These are phyloP conservation scores for Pterostichus niger DNA, from an alignment of 2,888 invertebrate species.

Conservation along the genomic window DNA sequence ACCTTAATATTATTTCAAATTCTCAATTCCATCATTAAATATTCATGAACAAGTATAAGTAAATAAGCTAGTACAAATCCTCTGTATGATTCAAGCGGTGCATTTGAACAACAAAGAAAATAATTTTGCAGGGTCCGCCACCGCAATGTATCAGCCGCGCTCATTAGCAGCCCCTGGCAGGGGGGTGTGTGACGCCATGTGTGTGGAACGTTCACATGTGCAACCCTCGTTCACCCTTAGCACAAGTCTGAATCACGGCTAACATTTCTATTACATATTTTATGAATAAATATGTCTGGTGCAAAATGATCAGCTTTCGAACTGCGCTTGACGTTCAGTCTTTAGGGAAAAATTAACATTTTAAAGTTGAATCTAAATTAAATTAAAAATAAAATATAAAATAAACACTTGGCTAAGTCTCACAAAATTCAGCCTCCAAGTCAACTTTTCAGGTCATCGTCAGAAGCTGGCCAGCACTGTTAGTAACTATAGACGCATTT, in stretches of 20 bases:
- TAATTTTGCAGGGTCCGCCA: not conserved
- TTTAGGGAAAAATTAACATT: too few species aligned
- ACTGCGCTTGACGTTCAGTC: too few species aligned
- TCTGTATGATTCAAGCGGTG: not conserved
- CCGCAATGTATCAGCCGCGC: conserved; percentile 55
- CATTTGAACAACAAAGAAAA: conserved; percentile 29
- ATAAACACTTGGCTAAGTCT: too few species aligned
- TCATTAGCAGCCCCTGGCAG: conserved; percentile 35
- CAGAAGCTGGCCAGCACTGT: too few species aligned
- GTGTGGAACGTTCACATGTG: conserved; percentile 34
- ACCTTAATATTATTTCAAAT: not conserved
- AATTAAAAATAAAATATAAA: too few species aligned
- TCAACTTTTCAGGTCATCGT: too few species aligned
- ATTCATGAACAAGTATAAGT: conserved; percentile 1
- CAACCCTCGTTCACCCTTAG: not conserved
- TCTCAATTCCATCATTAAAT: not conserved
- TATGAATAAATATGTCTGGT: conserved; percentile 34
- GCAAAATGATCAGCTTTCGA: conserved; percentile 9
- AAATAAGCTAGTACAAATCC: conserved; percentile 3
- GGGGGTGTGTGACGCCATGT: conserved; percentile 8
- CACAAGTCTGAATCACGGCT: conserved; percentile 38
- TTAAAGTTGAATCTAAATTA: too few species aligned
- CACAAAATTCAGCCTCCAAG: too few species aligned
- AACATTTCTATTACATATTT: conserved; percentile 46
- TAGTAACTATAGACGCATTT: too few species aligned